Percentiles rank a stretch among this genome's conserved stretches.
Evolutionary conservation across 2,113 vertebrate genomes (phyloP).

Genomic region (Leucosticte australis): DNA sequence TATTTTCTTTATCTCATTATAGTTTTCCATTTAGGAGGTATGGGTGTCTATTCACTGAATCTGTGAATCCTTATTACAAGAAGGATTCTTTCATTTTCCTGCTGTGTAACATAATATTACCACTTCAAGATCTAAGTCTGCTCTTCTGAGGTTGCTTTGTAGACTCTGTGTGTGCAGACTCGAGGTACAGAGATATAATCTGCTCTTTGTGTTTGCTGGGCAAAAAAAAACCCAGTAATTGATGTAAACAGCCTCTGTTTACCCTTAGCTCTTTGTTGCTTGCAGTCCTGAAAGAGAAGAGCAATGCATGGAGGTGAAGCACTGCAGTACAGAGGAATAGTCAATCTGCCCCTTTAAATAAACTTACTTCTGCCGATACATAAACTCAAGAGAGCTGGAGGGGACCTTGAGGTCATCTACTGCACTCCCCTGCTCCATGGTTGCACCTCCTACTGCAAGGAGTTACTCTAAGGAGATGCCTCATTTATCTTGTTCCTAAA

Average conservation of each 20-base stretch:
- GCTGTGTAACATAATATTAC: neutral
- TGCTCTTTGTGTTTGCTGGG: neutral
- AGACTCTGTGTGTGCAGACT: neutral
- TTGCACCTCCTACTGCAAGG: neutral
- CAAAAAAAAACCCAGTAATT: neutral
- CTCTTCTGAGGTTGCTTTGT: neutral
- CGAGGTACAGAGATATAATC: neutral
- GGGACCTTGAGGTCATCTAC: neutral
- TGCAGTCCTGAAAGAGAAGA: neutral
- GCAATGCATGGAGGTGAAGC: neutral
- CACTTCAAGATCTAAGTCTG: neutral
- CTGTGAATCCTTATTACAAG: neutral
- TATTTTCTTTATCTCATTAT: neutral
- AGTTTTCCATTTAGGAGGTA: neutral
- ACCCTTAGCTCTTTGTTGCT: neutral
- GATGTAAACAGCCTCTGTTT: constrained; percentile 15
- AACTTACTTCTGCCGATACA: constrained; percentile 1
- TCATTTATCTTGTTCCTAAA: neutral
- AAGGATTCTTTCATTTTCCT: neutral
- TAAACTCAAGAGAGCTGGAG: neutral
- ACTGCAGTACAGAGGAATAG: neutral
- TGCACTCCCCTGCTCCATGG: neutral
- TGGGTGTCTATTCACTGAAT: neutral
- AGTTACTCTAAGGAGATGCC: neutral
- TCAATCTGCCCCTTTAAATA: constrained; percentile 1